A percentile compares a stretch with the other conserved stretches of the same genome.
These are phyloP conservation scores for Aphis gossypii DNA, from an alignment of 1,140 invertebrate genomes.

Conservation along the genomic window DNA sequence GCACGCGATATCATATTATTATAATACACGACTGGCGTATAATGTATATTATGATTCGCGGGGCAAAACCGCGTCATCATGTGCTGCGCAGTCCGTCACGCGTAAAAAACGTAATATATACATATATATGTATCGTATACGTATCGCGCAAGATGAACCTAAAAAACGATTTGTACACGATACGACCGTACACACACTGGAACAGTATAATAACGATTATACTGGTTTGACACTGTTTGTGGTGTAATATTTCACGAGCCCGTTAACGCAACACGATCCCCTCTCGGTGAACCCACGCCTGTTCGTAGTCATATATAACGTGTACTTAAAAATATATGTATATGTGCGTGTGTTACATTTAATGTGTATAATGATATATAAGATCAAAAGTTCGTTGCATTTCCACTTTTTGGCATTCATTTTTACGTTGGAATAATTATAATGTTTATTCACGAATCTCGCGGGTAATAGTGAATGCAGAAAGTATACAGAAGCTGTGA, in stretches of 20 bases:
- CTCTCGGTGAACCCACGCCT: not conserved
- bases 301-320: not conserved
- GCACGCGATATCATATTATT: slow-evolving; percentile 7
- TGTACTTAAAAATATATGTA: no score
- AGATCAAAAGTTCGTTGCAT: not conserved
- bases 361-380: not conserved
- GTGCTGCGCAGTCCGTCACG: not conserved
- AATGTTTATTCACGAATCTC: not conserved
- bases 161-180: not conserved
- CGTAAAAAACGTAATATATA: not conserved
- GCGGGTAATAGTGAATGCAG: not conserved
- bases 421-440: not conserved
- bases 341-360: not conserved
- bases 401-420: not conserved
- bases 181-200: not conserved
- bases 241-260: slow-evolving; percentile 36
- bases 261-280: slow-evolving; percentile 24
- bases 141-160: not conserved
- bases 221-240: not conserved
- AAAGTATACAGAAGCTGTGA: not conserved
- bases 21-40: not conserved
- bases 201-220: slow-evolving; percentile 19
- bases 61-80: not conserved
- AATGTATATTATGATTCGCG: not conserved
- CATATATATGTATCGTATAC: not conserved